Evolutionary conservation across 1,140 invertebrate genomes (phyloP).

Genomic region (Drosophila parabipectinata): DNA sequence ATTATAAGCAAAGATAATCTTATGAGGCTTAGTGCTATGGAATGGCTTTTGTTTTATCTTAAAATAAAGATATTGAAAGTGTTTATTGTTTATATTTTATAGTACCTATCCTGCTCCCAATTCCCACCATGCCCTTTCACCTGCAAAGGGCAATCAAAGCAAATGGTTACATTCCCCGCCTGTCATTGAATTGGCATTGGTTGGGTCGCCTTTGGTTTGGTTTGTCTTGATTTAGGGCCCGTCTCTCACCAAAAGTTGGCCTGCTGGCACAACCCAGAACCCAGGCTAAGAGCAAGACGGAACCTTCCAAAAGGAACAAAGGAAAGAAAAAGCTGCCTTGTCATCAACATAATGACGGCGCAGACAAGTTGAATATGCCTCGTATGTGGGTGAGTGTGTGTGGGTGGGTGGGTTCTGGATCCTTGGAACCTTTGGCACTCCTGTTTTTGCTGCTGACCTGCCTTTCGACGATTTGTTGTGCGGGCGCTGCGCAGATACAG

Average conservation of each 20-base stretch:
- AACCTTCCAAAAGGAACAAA: conserved; percentile 7
- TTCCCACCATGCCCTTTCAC: background rate
- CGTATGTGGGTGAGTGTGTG: background rate
- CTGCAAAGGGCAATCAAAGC: conserved; percentile 13
- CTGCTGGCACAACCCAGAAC: conserved; percentile 10
- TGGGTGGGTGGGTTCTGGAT: background rate
- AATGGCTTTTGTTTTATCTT: too few relatives aligned
- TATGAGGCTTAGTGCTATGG: too few relatives aligned
- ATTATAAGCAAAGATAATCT: background rate
- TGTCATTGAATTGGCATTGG: conserved; percentile 33
- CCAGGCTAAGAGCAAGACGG: conserved; percentile 6
- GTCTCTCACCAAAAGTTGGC: background rate
- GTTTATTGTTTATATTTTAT: too few relatives aligned
- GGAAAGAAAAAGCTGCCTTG: conserved; percentile 32
- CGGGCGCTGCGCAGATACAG: background rate
- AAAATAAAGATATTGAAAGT: too few relatives aligned
- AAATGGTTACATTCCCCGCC: conserved; percentile 30
- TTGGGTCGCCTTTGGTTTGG: conserved; percentile 18
- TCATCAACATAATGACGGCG: conserved; percentile 53
- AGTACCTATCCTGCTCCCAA: background rate
- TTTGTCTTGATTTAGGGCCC: conserved; percentile 7
- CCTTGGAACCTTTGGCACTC: background rate
- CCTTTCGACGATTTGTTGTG: conserved; percentile 35
- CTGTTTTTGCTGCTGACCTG: conserved; percentile 40
- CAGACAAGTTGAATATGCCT: conserved; percentile 49